Percentiles rank a stretch among this genome's conserved stretches.
phyloP scores from a whole-genome alignment of 2,888 invertebrate species.

The Clanis bilineata region DNA sequence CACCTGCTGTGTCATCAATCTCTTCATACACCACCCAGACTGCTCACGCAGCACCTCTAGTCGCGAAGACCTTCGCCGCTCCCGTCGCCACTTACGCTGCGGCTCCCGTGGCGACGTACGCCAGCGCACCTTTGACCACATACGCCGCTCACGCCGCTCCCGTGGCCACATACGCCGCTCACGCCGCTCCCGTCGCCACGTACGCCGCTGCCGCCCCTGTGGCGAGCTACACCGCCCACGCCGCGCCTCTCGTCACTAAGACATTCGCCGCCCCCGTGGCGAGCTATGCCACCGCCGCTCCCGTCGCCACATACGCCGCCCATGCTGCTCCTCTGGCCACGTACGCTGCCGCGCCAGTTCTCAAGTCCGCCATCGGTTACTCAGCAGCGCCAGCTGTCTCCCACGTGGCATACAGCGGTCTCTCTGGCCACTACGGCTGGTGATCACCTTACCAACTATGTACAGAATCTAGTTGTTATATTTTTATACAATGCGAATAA shows the following conservation, averaged over 20 bases:
- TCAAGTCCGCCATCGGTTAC: constrained; percentile 73
- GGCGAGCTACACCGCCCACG: constrained; percentile 36
- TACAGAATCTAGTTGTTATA: constrained; percentile 60
- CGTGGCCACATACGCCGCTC: constrained; percentile 61
- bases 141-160: constrained; percentile 30
- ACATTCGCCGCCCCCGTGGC: constrained; percentile 57
- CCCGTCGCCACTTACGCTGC: constrained; percentile 51
- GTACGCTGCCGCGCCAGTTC: constrained; percentile 51
- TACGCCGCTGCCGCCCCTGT: constrained; percentile 41
- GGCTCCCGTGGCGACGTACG: constrained; percentile 47
- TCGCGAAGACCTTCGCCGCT: constrained; percentile 68
- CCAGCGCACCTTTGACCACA: constrained; percentile 48
- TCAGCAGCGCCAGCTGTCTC: constrained; percentile 83
- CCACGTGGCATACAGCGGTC: constrained; percentile 84
- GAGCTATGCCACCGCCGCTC: constrained; percentile 44
- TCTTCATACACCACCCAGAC: constrained; percentile 39
- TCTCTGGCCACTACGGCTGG: constrained; percentile 84
- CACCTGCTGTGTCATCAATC: constrained; percentile 33
- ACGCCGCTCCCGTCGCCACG: constrained; percentile 49
- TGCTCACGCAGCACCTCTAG: constrained; percentile 39
- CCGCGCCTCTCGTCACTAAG: constrained; percentile 40
- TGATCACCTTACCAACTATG: constrained; percentile 67
- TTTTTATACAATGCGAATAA: constrained; percentile 68
- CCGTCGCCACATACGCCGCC: constrained; percentile 44
- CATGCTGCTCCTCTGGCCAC: constrained; percentile 42